A percentile compares a stretch with the other conserved stretches of the same genome.
phyloP scores from a whole-genome alignment of 2,888 invertebrate genomes.

The Aproaerema taeniolella region DNA sequence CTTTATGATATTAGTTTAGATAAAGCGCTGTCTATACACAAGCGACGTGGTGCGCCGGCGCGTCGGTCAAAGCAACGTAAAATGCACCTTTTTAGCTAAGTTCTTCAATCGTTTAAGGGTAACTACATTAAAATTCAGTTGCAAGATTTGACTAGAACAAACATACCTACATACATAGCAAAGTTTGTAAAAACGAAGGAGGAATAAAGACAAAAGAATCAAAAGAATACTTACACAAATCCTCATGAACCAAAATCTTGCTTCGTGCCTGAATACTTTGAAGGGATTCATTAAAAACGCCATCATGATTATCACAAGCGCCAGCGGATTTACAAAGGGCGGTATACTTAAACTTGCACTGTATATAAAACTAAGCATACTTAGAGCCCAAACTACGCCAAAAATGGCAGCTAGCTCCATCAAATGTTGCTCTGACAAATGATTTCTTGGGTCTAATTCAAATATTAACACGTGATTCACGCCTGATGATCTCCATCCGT shows the following conservation, averaged over 20 bases:
- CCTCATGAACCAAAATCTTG: conserved; percentile 94
- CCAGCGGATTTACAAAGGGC: conserved; percentile 93
- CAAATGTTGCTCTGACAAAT: conserved; percentile 94
- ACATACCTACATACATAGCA: too few relatives aligned
- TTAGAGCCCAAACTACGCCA: conserved; percentile 95
- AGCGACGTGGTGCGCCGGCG: too few relatives aligned
- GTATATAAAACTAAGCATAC: conserved; percentile 89
- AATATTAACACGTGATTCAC: conserved; percentile 99
- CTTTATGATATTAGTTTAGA: too few relatives aligned
- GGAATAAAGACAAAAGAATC: too few relatives aligned
- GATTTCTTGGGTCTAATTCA: conserved; percentile 96
- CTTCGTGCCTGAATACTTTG: conserved; percentile 93
- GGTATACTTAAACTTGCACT: conserved; percentile 91
- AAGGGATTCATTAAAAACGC: conserved; percentile 95
- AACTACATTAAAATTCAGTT: too few relatives aligned
- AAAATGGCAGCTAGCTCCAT: conserved; percentile 96
- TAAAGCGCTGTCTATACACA: too few relatives aligned
- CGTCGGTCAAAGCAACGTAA: too few relatives aligned
- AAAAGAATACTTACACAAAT: conserved; percentile 84
- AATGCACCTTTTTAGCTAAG: too few relatives aligned
- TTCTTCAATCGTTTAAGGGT: too few relatives aligned
- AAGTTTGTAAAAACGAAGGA: too few relatives aligned
- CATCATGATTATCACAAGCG: conserved; percentile 87
- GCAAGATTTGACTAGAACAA: too few relatives aligned
- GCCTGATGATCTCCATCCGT: conserved; percentile 97